These are phyloP conservation scores for Drosophila longiperda DNA, from an alignment of 2,888 invertebrate species.

Conservation along the genomic window DNA sequence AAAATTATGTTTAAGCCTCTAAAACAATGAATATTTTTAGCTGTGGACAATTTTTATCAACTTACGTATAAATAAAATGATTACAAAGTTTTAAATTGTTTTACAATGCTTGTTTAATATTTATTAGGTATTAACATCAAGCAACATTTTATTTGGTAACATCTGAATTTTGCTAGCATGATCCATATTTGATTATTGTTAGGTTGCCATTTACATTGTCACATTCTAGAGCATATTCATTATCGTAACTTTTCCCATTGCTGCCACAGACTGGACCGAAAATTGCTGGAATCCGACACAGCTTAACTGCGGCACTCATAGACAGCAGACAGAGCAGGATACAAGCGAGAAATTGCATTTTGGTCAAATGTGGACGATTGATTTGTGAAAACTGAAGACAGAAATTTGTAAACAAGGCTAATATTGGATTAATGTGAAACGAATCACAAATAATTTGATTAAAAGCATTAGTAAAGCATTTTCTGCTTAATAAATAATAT, in stretches of 20 bases:
- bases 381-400: neutral
- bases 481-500: neutral
- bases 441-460: neutral
- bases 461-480: too few species aligned
- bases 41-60: neutral
- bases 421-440: neutral
- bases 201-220: neutral
- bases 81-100: neutral
- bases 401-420: neutral
- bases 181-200: fast-evolving
- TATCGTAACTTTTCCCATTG: too few species aligned
- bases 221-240: too few species aligned
- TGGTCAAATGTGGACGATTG: neutral
- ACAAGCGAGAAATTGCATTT: neutral
- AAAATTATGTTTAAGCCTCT: neutral
- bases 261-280: neutral
- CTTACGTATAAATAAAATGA: neutral
- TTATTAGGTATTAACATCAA: neutral
- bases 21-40: neutral
- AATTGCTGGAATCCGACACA: fast-evolving
- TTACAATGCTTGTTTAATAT: neutral
- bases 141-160: neutral
- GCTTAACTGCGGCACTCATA: neutral
- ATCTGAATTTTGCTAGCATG: neutral
- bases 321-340: neutral